Evolutionary conservation across 2,888 invertebrate species (phyloP).

Genomic region (Trissolcus brochymenae): DNA sequence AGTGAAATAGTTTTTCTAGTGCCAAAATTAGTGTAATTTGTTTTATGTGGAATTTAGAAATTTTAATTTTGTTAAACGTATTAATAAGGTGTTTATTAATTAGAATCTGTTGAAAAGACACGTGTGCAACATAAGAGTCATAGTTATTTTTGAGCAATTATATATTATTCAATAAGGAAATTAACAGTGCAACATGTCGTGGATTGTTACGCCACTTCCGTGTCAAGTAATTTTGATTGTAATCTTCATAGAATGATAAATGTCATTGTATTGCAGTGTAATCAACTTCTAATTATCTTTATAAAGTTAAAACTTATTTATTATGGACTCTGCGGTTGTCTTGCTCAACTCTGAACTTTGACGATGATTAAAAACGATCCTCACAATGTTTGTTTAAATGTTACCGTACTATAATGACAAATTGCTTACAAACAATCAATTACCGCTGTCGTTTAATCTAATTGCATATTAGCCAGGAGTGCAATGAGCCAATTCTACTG

Average conservation of each 20-base stretch:
- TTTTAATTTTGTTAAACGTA: too few species aligned
- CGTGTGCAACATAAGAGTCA: constrained; percentile 4
- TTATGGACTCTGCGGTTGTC: too few species aligned
- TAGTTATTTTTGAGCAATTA: constrained; percentile 48
- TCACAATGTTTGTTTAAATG: constrained; percentile 4
- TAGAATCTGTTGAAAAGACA: not conserved
- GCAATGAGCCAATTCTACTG: constrained; percentile 36
- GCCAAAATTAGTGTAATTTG: too few species aligned
- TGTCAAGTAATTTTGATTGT: constrained; percentile 44
- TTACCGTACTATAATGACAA: too few species aligned
- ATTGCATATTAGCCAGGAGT: constrained; percentile 55
- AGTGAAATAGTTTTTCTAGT: too few species aligned
- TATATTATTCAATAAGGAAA: constrained; percentile 56
- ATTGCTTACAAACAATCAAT: too few species aligned
- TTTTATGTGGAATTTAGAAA: too few species aligned
- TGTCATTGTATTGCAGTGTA: constrained; percentile 34
- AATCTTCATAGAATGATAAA: constrained; percentile 47
- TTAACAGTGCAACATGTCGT: constrained; percentile 39
- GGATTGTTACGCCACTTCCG: constrained; percentile 50
- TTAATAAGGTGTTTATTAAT: too few species aligned
- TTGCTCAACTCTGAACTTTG: not conserved
- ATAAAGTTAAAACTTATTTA: not conserved
- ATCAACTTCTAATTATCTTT: constrained; percentile 42
- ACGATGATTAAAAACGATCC: not conserved
- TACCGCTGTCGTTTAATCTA: constrained; percentile 14